A percentile compares a stretch with the other conserved stretches of the same genome.
These are phyloP conservation scores for Osmerus mordax DNA, from an alignment of 2,113 vertebrate genomes.

Conservation along the genomic window DNA sequence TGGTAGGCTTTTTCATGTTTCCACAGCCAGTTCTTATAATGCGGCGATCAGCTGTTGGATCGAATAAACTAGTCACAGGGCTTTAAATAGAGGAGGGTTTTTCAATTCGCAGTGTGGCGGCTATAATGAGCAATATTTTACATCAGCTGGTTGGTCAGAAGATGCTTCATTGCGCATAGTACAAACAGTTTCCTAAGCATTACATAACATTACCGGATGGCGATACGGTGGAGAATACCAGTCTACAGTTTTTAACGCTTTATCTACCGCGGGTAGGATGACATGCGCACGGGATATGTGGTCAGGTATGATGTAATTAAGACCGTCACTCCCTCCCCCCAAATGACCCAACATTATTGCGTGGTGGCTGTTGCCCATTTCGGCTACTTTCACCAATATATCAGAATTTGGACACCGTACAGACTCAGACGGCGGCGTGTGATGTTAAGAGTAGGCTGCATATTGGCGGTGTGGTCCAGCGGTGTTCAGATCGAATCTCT, in stretches of 20 bases:
- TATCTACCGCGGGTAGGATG: slow-evolving; percentile 8
- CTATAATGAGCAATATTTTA: slow-evolving; percentile 16
- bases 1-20: slow-evolving; percentile 24
- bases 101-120: slow-evolving; percentile 40
- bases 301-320: background rate
- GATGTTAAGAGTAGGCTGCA: no score
- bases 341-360: background rate
- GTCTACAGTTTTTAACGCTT: slow-evolving; percentile 25
- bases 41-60: slow-evolving; percentile 2
- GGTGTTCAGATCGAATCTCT: no score
- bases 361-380: no score
- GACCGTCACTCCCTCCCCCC: background rate
- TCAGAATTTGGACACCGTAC: no score
- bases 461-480: no score
- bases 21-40: background rate
- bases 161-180: slow-evolving; percentile 50
- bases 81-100: background rate
- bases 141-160: slow-evolving; percentile 39
- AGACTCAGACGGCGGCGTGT: no score
- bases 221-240: slow-evolving; percentile 20
- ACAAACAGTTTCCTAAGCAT: slow-evolving; percentile 56
- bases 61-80: background rate
- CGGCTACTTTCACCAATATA: no score
- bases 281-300: slow-evolving; percentile 7
- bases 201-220: slow-evolving; percentile 48